Evolutionary conservation across 2,113 vertebrate species (phyloP).

Genomic region (Hippotragus niger): DNA sequence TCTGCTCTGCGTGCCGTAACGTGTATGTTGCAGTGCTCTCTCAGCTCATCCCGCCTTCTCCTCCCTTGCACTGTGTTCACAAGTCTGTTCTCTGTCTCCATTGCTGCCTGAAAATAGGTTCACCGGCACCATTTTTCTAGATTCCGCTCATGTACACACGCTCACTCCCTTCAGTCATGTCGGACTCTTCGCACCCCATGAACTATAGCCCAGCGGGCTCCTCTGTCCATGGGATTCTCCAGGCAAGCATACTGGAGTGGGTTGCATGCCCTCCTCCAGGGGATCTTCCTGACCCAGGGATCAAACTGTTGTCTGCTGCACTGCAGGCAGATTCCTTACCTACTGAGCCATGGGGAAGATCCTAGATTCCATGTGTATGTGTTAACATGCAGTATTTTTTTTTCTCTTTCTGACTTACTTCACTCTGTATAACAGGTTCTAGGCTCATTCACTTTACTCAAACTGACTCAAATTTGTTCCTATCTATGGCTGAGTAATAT

Average conservation of each 20-base stretch:
- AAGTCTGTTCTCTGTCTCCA: not conserved
- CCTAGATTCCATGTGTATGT: not conserved
- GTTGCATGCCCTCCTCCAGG: not conserved
- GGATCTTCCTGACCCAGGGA: not conserved
- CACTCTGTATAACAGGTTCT: not conserved
- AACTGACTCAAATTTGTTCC: not conserved
- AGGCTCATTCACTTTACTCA: not conserved
- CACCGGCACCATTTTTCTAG: not conserved
- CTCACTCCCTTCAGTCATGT: not conserved
- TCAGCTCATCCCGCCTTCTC: not conserved
- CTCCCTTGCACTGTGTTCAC: not conserved
- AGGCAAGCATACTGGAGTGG: no score
- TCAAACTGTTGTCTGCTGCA: not conserved
- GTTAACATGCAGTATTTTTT: not conserved
- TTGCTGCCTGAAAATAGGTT: not conserved
- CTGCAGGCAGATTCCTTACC: not conserved
- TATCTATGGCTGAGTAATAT: not conserved
- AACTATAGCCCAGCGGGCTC: not conserved
- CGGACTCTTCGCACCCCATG: not conserved
- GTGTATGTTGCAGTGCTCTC: not conserved
- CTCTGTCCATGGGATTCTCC: not conserved
- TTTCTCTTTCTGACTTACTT: not conserved
- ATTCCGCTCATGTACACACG: rapidly evolving
- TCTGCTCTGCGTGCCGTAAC: not conserved
- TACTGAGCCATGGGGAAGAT: not conserved